Conservation (phyloP, 2,888 invertebrate species). For the Tanytarsus gracilentus region DNA sequence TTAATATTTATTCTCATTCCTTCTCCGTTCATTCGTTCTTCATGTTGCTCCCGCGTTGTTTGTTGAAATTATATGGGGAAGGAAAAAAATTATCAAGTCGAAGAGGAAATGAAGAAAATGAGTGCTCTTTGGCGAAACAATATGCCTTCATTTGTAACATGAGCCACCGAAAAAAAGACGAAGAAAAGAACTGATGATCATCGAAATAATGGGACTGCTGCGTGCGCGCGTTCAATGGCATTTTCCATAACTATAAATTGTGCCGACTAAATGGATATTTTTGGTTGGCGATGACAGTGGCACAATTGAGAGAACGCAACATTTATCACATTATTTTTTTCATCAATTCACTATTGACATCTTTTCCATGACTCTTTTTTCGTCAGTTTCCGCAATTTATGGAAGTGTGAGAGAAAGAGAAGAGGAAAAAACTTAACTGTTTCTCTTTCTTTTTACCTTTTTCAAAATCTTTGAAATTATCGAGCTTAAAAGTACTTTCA, state of each 20-base stretch:
- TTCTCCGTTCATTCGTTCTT: too few species aligned
- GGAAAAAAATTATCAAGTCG: too few species aligned
- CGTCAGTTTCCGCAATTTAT: neutral
- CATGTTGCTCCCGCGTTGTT: too few species aligned
- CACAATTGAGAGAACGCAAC: too few species aligned
- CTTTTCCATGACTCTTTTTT: neutral
- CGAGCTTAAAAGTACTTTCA: neutral
- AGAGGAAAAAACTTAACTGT: slow-evolving; percentile 23
- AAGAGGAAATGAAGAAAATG: neutral
- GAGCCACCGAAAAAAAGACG: slow-evolving; percentile 18
- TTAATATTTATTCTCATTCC: too few species aligned
- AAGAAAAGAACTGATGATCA: too few species aligned
- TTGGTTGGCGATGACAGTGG: too few species aligned
- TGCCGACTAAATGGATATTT: slow-evolving; percentile 2
- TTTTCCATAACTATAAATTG: neutral
- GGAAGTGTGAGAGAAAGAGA: neutral
- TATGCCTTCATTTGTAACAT: slow-evolving; percentile 19
- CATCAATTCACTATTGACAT: slow-evolving; percentile 2
- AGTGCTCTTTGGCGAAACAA: slow-evolving; percentile 1
- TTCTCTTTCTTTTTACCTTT: slow-evolving; percentile 24
- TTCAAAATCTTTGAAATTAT: slow-evolving; percentile 1
- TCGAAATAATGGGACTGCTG: neutral
- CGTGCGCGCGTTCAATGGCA: slow-evolving; percentile 13
- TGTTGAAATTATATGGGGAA: too few species aligned
- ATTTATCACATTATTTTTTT: neutral